A percentile compares a stretch with the other conserved stretches of the same genome.
Evolutionary conservation across 2,113 vertebrate genomes (phyloP).

Genomic region (Athene cunicularia): DNA sequence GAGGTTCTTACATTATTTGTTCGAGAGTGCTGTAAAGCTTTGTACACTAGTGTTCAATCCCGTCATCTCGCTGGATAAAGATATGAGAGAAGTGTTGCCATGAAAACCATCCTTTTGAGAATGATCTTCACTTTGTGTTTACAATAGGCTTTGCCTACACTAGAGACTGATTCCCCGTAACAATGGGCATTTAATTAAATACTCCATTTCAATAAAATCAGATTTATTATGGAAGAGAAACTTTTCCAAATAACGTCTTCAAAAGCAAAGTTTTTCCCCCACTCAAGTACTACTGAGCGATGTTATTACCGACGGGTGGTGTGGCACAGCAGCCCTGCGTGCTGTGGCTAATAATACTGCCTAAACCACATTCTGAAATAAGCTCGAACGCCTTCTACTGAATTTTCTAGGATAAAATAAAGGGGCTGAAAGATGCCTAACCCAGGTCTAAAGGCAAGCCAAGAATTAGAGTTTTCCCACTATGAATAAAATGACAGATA

Average conservation of each 20-base stretch:
- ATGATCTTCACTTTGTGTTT: not conserved
- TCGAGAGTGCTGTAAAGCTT: not conserved
- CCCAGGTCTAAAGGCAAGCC: not conserved
- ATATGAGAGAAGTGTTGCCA: not conserved
- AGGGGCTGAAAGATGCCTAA: not conserved
- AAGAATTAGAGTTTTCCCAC: not conserved
- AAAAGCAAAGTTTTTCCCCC: not conserved
- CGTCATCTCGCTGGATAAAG: not conserved
- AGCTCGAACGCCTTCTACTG: accelerated
- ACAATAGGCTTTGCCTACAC: not conserved
- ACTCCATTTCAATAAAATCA: not conserved
- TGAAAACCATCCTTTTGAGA: conserved; percentile 25
- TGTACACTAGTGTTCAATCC: not conserved
- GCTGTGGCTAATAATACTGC: accelerated
- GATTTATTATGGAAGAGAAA: not conserved
- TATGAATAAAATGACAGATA: not conserved
- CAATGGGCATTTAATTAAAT: not conserved
- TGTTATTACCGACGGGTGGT: not conserved
- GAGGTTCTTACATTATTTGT: not conserved
- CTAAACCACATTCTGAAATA: not conserved
- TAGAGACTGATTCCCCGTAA: not conserved
- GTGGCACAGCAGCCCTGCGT: not conserved
- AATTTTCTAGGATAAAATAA: not conserved
- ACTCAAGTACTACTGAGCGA: not conserved
- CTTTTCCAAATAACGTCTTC: not conserved